A percentile compares a stretch with the other conserved stretches of the same genome.
phyloP scores from a whole-genome alignment of 2,797 vertebrate species.

The Okamejei kenojei region DNA sequence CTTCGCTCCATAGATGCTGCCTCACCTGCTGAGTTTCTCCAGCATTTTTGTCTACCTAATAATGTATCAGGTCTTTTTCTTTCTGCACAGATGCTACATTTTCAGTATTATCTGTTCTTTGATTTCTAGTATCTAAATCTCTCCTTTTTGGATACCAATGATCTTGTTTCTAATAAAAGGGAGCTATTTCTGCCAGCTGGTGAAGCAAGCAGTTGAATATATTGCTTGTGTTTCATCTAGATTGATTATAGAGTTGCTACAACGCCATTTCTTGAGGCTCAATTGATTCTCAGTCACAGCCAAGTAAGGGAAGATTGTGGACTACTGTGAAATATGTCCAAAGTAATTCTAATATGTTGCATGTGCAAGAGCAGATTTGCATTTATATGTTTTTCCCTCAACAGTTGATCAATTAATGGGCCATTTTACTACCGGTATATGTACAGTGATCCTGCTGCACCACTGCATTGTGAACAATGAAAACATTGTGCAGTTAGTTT shows the following conservation, averaged over 20 bases:
- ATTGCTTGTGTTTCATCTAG: not conserved
- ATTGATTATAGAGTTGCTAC: not conserved
- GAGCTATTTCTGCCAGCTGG: too few relatives aligned
- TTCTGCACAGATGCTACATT: too few relatives aligned
- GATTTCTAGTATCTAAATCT: too few relatives aligned
- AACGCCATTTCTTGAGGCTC: not conserved
- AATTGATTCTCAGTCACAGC: not conserved
- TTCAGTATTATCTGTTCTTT: too few relatives aligned
- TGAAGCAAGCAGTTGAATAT: not conserved
- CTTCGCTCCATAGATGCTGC: too few relatives aligned
- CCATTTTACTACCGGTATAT: not conserved
- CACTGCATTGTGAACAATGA: not conserved
- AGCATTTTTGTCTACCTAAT: too few relatives aligned
- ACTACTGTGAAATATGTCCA: not conserved
- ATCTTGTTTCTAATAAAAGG: too few relatives aligned
- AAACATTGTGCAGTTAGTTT: not conserved
- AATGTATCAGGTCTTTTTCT: too few relatives aligned
- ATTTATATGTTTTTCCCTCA: not conserved
- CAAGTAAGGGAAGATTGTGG: not conserved
- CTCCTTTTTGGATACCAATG: too few relatives aligned
- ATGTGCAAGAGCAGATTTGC: not conserved
- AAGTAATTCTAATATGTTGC: not conserved
- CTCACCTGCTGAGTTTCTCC: too few relatives aligned
- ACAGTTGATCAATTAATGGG: not conserved
- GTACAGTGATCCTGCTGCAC: not conserved